Evolutionary conservation across 2,113 vertebrate genomes (phyloP).

Genomic region (Corynorhinus townsendii): DNA sequence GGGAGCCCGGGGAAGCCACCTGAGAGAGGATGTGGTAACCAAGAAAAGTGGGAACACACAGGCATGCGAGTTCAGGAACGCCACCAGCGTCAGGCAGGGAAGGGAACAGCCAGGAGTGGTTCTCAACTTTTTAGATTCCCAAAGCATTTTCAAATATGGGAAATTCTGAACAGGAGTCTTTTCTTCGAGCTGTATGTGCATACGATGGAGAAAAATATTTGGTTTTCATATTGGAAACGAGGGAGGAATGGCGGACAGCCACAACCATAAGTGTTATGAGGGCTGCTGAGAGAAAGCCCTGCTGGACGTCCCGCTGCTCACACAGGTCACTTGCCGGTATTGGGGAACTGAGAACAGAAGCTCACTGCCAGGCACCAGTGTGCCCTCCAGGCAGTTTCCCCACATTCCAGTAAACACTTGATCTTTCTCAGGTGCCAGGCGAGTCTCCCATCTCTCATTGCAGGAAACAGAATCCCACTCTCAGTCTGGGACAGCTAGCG

Average conservation of each 20-base stretch:
- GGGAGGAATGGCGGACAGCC: not conserved
- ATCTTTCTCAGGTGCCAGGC: not conserved
- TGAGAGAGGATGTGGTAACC: not conserved
- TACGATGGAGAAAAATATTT: not conserved
- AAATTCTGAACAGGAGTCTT: not conserved
- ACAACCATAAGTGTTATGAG: not conserved
- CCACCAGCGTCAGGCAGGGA: not conserved
- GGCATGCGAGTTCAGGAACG: not conserved
- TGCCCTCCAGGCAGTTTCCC: not conserved
- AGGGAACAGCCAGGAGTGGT: not conserved
- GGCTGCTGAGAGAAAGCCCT: not conserved
- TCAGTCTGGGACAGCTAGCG: not conserved
- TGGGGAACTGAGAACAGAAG: not conserved
- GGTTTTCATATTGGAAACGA: not conserved
- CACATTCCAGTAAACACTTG: conserved; percentile 5
- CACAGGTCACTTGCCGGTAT: not conserved
- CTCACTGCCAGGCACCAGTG: not conserved
- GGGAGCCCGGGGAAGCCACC: not conserved
- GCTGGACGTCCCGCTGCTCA: not conserved
- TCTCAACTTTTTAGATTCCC: not conserved
- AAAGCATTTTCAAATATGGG: not conserved
- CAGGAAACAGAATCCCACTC: not conserved
- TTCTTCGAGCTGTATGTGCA: not conserved
- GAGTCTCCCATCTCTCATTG: not conserved
- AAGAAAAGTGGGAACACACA: not conserved